These are phyloP conservation scores for Lamellibrachia luymesi DNA, from an alignment of 1,140 invertebrate species.

Conservation along the genomic window DNA sequence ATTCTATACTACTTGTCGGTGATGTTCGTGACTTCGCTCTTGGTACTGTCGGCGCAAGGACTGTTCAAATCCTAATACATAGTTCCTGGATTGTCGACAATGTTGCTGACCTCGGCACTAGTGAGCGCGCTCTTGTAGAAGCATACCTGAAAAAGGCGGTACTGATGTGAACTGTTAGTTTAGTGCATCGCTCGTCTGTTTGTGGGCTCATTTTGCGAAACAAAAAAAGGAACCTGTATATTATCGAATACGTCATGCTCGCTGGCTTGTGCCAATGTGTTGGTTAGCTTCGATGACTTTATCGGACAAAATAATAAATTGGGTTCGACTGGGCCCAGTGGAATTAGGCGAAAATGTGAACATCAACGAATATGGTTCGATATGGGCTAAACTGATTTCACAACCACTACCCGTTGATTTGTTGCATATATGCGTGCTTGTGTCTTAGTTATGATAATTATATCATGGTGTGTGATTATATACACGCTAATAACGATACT, in stretches of 20 bases:
- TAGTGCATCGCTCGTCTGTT: not conserved
- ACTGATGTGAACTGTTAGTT: not conserved
- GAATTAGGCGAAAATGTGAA: no score
- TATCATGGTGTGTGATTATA: not conserved
- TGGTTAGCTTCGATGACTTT: no score
- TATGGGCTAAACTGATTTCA: no score
- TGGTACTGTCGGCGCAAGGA: not conserved
- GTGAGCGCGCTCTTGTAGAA: not conserved
- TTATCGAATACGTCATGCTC: no score
- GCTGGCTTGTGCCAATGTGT: no score
- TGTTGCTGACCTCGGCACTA: not conserved
- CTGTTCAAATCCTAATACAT: not conserved
- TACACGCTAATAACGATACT: no score
- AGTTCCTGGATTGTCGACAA: not conserved
- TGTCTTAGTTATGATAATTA: not conserved
- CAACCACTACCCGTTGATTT: no score
- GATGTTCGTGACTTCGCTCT: not conserved
- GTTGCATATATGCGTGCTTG: no score
- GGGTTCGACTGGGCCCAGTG: no score
- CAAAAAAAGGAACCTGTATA: not conserved
- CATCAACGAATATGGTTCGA: no score
- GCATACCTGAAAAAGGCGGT: not conserved
- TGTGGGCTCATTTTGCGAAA: not conserved
- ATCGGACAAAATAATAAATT: no score
- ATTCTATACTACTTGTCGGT: not conserved